Percentiles rank a stretch among this genome's conserved stretches.
phyloP scores from a whole-genome alignment of 2,797 vertebrate genomes.

The Pangasius macronema region DNA sequence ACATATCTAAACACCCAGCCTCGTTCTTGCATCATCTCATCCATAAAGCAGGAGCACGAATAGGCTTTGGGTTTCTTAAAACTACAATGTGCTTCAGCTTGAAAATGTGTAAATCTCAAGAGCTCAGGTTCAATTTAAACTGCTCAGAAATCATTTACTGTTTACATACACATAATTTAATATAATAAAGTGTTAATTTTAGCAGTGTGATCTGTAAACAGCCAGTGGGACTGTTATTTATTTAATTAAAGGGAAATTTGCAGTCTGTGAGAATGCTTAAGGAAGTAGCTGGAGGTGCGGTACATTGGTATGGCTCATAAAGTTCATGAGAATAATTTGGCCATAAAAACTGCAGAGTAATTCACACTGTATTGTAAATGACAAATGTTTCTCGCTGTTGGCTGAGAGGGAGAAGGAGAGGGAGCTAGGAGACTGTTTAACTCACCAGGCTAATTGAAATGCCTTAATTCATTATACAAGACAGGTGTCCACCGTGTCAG shows the following conservation, averaged over 20 bases:
- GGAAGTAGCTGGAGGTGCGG: background rate
- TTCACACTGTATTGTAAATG: background rate
- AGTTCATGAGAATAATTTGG: background rate
- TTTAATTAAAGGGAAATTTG: background rate
- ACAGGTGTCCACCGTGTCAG: background rate
- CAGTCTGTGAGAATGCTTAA: background rate
- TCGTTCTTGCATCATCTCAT: slow-evolving; percentile 24
- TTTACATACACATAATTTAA: background rate
- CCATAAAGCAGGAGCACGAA: background rate
- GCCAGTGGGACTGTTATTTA: background rate
- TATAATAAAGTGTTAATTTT: background rate
- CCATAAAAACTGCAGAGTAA: background rate
- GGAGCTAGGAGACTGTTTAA: background rate
- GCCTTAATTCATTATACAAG: slow-evolving; percentile 18
- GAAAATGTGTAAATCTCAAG: background rate
- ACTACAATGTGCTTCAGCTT: background rate
- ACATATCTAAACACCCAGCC: slow-evolving; percentile 13
- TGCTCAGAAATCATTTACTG: background rate
- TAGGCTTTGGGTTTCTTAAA: slow-evolving; percentile 2
- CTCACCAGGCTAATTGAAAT: slow-evolving; percentile 23
- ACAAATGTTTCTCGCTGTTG: background rate
- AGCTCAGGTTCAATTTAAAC: background rate
- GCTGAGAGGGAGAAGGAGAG: background rate
- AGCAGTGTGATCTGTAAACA: background rate
- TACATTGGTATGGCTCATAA: background rate